Conservation (phyloP, 1,140 invertebrate species). For the Panulirus ornatus region DNA sequence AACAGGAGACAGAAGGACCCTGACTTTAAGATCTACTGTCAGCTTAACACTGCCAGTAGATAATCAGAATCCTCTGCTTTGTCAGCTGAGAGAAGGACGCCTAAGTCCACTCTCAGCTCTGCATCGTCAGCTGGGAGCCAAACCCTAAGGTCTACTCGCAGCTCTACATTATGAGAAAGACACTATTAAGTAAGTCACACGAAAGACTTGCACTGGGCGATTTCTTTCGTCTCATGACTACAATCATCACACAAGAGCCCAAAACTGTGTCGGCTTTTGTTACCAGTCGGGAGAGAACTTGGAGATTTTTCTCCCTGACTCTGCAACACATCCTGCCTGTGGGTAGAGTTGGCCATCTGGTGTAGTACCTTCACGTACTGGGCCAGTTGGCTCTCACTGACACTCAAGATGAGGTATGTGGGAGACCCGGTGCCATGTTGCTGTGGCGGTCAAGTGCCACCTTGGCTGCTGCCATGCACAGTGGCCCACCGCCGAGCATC, state of each 20-base stretch:
- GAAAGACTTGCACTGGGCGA: conserved; percentile 4
- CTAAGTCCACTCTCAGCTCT: not conserved
- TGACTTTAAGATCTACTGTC: too few relatives aligned
- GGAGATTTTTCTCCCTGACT: not conserved
- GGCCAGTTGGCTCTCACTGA: not conserved
- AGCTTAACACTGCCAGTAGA: not conserved
- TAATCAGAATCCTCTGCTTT: too few relatives aligned
- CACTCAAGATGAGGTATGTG: conserved; percentile 9
- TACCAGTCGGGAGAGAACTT: not conserved
- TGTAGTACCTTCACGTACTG: not conserved
- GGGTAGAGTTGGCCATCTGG: not conserved
- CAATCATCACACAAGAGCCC: not conserved
- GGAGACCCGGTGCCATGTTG: not conserved
- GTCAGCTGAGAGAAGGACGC: not conserved
- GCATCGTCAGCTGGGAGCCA: not conserved
- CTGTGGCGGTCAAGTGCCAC: not conserved
- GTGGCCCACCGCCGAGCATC: not conserved
- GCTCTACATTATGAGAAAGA: not conserved
- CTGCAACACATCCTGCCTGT: conserved; percentile 1
- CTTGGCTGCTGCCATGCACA: not conserved
- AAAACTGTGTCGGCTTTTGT: not conserved
- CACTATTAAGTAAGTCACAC: not conserved
- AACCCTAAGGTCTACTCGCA: not conserved
- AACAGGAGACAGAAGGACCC: too few relatives aligned
- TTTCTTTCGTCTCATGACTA: not conserved